Conservation (phyloP, 2,113 vertebrate species). For the Austrofundulus limnaeus region DNA sequence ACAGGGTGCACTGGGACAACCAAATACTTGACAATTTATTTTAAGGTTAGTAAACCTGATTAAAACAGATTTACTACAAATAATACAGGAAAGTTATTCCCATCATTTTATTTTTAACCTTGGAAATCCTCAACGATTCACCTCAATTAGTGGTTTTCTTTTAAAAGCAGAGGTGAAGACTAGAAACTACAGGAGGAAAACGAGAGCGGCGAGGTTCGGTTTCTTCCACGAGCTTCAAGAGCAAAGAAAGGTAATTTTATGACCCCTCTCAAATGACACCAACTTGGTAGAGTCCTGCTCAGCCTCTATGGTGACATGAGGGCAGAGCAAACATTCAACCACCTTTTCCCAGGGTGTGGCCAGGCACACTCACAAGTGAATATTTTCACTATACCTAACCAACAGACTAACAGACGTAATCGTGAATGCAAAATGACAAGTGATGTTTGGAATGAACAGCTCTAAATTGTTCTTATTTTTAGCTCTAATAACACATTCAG, state of each 20-base stretch:
- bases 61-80: slow-evolving; percentile 15
- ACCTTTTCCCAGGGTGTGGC: slow-evolving; percentile 72
- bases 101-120: slow-evolving; percentile 11
- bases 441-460: background rate
- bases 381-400: slow-evolving; percentile 27
- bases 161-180: slow-evolving; percentile 40
- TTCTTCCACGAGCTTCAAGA: background rate
- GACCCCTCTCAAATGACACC: slow-evolving; percentile 26
- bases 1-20: background rate
- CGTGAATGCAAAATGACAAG: background rate
- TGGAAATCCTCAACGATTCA: slow-evolving; percentile 1
- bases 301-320: slow-evolving; percentile 69
- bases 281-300: slow-evolving; percentile 74
- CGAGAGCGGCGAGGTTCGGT: too few species aligned
- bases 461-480: background rate
- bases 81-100: slow-evolving; percentile 22
- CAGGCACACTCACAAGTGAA: slow-evolving; percentile 48
- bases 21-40: background rate
- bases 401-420: background rate
- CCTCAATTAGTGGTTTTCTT: background rate
- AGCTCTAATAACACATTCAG: background rate
- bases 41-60: slow-evolving; percentile 12
- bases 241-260: slow-evolving; percentile 1
- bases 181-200: background rate
- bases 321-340: slow-evolving; percentile 53